Base-by-base conservation (phyloP, 2,888 invertebrate genomes). In the Callosobruchus maculatus region DNA sequence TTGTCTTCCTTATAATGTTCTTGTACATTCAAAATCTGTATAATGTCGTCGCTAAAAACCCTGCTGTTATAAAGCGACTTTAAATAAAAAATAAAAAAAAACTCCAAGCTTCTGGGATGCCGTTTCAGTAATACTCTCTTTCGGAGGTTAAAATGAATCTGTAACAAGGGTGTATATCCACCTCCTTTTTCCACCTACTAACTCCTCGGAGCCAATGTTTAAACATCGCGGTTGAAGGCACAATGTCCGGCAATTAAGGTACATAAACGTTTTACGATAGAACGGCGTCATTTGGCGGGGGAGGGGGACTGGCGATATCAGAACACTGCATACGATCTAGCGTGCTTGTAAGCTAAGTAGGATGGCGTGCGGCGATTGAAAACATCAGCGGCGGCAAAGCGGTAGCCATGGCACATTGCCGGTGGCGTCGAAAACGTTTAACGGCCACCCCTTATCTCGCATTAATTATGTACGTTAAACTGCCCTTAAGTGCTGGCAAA, bases 401-500 rank as follows among this genome's bases (percentile, higher is more conserved):
- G 79, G n/a, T n/a, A n/a, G n/a, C 9, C 78, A 83, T 84, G 81
- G 84, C 85, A 86, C 85, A 86, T 86, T 86, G 86, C 86, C 86
- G 85, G 81, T 77, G 83, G 84, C 84, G 85, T 84, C 86, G 86
- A 85, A 87, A 87, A 85, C 85, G 85, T 87, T 87, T 87, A 86
- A 85, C 83, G 82, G 78, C 78, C 76, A 78, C 81, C 83, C 83
- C 86, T 86, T 86, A 86, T 86, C 86, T 84, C 79, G 79, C 83
- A 83, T 84, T 85, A 84, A 86, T 86, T 86, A 86, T 86, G 84
- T 85, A 86, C 85, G 86, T 84, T 87, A 87, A 87, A 87, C 86
- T 86, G 85, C 86, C 86, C 86, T 84, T 86, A 86, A 86, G 85
- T 86, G 86, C 85, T 85, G 84, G 85, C 85, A 87, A 87, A 86